phyloP scores from a whole-genome alignment of 2,797 vertebrate genomes.

The Chiroxiphia lanceolata region DNA sequence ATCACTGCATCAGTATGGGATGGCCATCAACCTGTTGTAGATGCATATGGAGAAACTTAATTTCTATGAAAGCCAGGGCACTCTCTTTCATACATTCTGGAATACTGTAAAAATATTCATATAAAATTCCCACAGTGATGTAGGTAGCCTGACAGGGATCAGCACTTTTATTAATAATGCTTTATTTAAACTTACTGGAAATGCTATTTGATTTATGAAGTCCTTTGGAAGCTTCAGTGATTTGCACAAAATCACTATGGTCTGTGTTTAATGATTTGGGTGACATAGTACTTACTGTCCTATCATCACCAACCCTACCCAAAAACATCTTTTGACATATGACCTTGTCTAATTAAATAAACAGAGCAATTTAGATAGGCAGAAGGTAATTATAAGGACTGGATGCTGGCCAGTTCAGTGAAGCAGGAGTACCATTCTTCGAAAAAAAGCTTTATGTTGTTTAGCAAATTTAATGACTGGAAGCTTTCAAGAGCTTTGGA shows the following conservation, averaged over 20 bases:
- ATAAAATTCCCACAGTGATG: not conserved
- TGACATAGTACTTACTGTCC: conserved; percentile 8
- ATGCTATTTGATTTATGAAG: conserved; percentile 24
- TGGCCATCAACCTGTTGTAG: not conserved
- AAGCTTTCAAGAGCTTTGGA: conserved; percentile 17
- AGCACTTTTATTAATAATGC: not conserved
- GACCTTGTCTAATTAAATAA: conserved; percentile 40
- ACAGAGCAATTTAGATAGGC: conserved; percentile 27
- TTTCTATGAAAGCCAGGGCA: not conserved
- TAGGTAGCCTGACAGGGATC: not conserved
- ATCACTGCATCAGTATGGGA: not conserved
- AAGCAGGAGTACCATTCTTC: conserved; percentile 11
- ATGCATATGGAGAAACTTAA: not conserved
- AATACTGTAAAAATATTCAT: not conserved
- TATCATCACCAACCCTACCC: not conserved
- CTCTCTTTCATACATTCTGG: not conserved
- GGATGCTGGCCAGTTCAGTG: conserved; percentile 19
- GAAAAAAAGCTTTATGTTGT: not conserved
- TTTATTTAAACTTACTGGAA: conserved; percentile 7
- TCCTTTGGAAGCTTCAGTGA: not conserved
- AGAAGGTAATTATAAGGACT: conserved; percentile 46
- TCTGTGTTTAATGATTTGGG: not conserved
- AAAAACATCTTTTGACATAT: conserved; percentile 3
- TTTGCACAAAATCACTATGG: not conserved
- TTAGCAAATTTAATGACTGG: conserved; percentile 6